phyloP scores from a whole-genome alignment of 2,888 invertebrate genomes.

The Ethmia dodecea region DNA sequence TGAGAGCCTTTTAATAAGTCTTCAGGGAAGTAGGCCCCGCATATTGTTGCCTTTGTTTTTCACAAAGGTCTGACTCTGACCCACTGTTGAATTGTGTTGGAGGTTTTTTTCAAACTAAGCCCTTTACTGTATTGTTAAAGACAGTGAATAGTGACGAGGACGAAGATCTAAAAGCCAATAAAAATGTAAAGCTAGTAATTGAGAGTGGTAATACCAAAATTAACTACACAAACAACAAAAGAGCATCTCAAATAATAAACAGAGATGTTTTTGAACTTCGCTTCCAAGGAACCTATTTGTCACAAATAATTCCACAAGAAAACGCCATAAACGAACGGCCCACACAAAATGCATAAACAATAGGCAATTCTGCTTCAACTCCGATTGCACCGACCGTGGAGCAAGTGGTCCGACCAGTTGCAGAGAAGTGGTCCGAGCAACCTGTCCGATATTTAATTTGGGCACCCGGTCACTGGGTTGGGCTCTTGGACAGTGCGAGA shows the following conservation, averaged over 20 bases:
- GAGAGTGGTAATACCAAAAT: too few species aligned
- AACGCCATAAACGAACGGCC: too few species aligned
- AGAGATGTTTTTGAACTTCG: too few species aligned
- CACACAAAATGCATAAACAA: conserved; percentile 15
- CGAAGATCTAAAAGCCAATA: too few species aligned
- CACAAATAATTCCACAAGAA: too few species aligned
- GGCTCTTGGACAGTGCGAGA: conserved; percentile 1
- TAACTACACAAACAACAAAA: too few species aligned
- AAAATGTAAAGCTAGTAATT: too few species aligned
- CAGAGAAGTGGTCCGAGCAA: conserved; percentile 17
- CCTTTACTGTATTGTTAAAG: too few species aligned
- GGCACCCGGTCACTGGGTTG: conserved; percentile 42
- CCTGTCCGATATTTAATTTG: conserved; percentile 43
- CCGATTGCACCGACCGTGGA: conserved; percentile 6
- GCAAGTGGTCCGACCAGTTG: conserved; percentile 20
- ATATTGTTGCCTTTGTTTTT: conserved; percentile 25
- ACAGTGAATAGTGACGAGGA: too few species aligned
- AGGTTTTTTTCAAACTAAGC: neutral
- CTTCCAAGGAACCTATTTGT: too few species aligned
- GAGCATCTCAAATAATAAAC: too few species aligned
- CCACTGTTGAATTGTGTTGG: conserved; percentile 1
- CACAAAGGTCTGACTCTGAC: conserved; percentile 12
- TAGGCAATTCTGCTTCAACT: conserved; percentile 4
- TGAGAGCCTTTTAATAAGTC: conserved; percentile 39
- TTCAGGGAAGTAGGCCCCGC: conserved; percentile 28